Percentiles rank a stretch among this genome's conserved stretches.
Evolutionary conservation across 2,888 invertebrate genomes (phyloP).

Genomic region (Prosapia bicincta): DNA sequence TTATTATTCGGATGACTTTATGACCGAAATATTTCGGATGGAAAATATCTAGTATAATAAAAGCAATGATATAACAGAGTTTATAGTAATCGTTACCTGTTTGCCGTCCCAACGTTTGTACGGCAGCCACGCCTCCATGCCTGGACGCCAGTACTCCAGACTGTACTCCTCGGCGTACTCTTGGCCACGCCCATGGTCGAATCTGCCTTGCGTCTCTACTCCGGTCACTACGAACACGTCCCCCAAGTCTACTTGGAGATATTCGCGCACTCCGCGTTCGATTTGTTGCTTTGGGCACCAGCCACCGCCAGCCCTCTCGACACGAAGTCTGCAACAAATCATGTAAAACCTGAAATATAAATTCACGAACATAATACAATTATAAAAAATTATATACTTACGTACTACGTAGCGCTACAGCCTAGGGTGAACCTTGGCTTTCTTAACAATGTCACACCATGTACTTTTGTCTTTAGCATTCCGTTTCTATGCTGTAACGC

Average conservation of each 20-base stretch:
- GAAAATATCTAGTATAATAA: too few relatives aligned
- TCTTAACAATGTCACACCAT: too few relatives aligned
- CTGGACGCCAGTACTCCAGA: conserved; percentile 64
- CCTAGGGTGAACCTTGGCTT: too few relatives aligned
- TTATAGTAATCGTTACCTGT: conserved; percentile 56
- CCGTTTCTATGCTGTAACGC: too few relatives aligned
- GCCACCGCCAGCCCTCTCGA: conserved; percentile 67
- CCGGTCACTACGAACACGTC: conserved; percentile 62
- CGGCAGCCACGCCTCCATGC: conserved; percentile 57
- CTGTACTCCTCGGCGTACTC: conserved; percentile 70
- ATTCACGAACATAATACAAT: too few relatives aligned
- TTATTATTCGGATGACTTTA: too few relatives aligned
- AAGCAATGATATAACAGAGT: too few relatives aligned
- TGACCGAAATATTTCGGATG: too few relatives aligned
- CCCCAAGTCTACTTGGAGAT: conserved; percentile 60
- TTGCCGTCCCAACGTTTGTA: conserved; percentile 64
- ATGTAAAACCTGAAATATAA: too few relatives aligned
- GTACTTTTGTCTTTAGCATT: too few relatives aligned
- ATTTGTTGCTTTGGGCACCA: conserved; percentile 73
- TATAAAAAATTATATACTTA: too few relatives aligned
- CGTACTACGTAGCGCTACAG: too few relatives aligned
- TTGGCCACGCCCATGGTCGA: conserved; percentile 67
- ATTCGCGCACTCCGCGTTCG: conserved; percentile 62
- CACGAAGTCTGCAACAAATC: conserved; percentile 60
- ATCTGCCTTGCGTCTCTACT: conserved; percentile 75